Evolutionary conservation across 2,797 vertebrate genomes (phyloP), one percentile per base, ranked within the genome.

Genomic region (Argya squamiceps): DNA sequence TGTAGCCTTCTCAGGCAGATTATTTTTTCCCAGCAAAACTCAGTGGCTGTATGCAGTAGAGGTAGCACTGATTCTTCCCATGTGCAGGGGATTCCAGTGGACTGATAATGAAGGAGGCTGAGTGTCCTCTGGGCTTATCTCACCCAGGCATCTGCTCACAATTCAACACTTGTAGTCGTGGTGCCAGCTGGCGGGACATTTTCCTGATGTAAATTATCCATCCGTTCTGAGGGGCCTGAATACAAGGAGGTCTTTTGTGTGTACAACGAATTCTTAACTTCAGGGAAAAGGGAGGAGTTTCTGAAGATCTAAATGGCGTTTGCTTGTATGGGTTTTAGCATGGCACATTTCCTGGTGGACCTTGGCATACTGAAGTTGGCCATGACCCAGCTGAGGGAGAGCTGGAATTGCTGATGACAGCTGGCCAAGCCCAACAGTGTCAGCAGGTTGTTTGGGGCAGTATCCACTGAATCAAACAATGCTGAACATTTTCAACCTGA

Each of bases 191-290:
- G 96, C 64, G 9, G 85, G 63, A 76, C 22, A 60, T 86, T 95
- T 96, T 97, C 93, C 39, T 95, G 96, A 96, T 97, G 96, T 96
- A 96, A 98, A 97, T 95, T 95, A 97, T 97, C 97, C 95, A 96
- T 98, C 97, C 34, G 1, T 97, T 97, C 76, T 77, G 89, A 97
- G 84, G 84, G 83, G 74, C 63, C 86, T 68, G 76, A 94, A 74
- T 58, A 98, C 97, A 98, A 98, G 97, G 96, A 95, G 74, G 74
- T 85, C 96, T 97, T 96, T 97, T 98, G 97, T 98, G 83, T 93
- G 53, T 50, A 65, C 75, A 43, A 88, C 3, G 4, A 97, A 96
- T 98, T 97, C 91, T 89, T 73, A 55, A 91, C 93, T 95, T 84
- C 62, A 65, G 94, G 91, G 82, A 36, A 95, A 95, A 95, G 68